Base-by-base conservation (phyloP, 1,140 invertebrate genomes). In the Drosophila truncata region DNA sequence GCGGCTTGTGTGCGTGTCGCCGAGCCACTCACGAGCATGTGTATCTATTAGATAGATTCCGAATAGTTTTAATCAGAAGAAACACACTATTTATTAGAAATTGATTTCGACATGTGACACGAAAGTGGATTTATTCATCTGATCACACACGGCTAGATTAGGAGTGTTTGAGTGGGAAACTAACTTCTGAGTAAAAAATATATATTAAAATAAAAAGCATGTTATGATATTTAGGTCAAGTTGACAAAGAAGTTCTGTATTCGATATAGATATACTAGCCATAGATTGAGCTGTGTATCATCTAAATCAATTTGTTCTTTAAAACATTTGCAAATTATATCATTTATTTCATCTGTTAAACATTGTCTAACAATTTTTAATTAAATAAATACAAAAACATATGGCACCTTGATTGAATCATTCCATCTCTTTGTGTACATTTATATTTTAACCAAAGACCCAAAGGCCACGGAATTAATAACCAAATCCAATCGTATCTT, bases 41-140 rank as follows among this genome's bases (percentile, higher is more conserved):
- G 75, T 78, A 78, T 78, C 75, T 78, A 64, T 55, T 63, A 78
- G 75, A 78, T 79, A 72, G 65, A 72, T 79, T 79, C 35, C 11
- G 46, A 79, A 63, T 54, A 31, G 65, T 61, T 79, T 79, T 72
- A 79, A 79, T 73, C 75, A 78, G 75, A 57, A 61, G 74, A 73
- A 76, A 66, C 44, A 59, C 55, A 61, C 47, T 54, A 77, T 77
- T 76, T 77, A 77, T 77, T 77, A 58, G 52, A 18, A 50, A 72
- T 73, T 78, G 42, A 71, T 71, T 78, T 59, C 23, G 57, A 46
- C 44, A 54, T 55, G 42, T 61, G 57, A 61, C 63, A 59, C 62
- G 72, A 66, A 60, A 42, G 55, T 46, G 39, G 67, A 72, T 72
- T 70, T 60, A 72, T 72, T 41, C 27, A 29, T 23, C 29, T 29